Base-by-base conservation (phyloP, 1,140 invertebrate genomes). In the Bombus superbus region DNA sequence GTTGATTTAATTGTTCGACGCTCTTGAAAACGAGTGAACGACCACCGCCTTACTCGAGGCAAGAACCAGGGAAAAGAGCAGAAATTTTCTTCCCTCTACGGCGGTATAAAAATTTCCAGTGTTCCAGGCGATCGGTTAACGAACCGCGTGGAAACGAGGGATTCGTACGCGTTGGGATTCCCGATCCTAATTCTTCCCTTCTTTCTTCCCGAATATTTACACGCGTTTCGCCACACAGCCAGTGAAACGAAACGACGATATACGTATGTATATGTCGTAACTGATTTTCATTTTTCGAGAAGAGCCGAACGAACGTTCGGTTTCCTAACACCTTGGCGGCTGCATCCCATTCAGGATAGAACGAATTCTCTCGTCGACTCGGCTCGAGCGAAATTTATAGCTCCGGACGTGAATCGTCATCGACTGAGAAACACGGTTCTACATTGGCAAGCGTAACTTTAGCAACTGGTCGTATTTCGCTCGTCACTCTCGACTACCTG, bases 351-450 rank as follows among this genome's bases (percentile, higher is more conserved):
- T 1, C 40, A 42, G 10, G 40, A 69, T 28, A n/a, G 38, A 68
- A 53, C 62, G 35, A 57, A 83, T 68, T 57, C 28, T n/a, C 47
- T 5, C 28, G 66, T 10, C 66, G 68, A 42, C 47, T 79, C 77
- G 47, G 9, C 35, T 35, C n/a, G 5, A 25, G 18, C n/a, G 62
- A 57, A 77, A 83, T 83, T 83, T 83, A 83, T 68, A 83, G 62
- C 72, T 9, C 32, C 72, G 40, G 42, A 76, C 62, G 81, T 83
- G 81, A 83, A 83, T 83, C 81, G 69, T 69, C 62, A 66, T 40
- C 62, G 59, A 71, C 38, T 28, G 40, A 44, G 71, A 64, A 73
- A 82, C 38, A 13, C n/a, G 68, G 18, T 5, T 72, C 38, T 57
- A 53, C 32, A 71, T 71, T 40, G 66, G 10, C 22, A 40, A 42